Percentiles rank a stretch among this genome's conserved stretches.
Evolutionary conservation across 1,140 invertebrate species (phyloP).

Genomic region (Drosophila ananassae): DNA sequence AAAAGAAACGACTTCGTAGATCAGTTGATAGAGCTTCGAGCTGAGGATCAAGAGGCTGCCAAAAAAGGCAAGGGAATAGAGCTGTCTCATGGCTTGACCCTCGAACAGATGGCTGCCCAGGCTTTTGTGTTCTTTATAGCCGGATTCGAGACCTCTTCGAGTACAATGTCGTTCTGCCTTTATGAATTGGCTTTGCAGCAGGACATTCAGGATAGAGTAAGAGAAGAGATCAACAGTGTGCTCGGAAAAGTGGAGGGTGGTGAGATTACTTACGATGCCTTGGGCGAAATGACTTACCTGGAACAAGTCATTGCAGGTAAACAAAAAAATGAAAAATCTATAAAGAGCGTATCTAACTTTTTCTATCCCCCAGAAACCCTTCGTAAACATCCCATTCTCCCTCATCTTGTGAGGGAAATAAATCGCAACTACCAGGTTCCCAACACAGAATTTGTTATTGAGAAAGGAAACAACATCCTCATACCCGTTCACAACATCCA

Average conservation of each 20-base stretch:
- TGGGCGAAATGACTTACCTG: constrained; percentile 76
- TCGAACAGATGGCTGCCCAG: constrained; percentile 78
- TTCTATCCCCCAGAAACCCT: constrained; percentile 69
- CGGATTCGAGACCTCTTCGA: constrained; percentile 78
- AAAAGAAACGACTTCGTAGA: constrained; percentile 84
- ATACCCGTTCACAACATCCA: constrained; percentile 87
- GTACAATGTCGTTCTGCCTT: constrained; percentile 84
- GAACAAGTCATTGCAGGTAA: constrained; percentile 80
- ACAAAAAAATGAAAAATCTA: constrained; percentile 1
- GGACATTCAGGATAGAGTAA: constrained; percentile 84
- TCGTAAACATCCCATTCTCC: constrained; percentile 85
- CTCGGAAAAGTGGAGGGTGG: constrained; percentile 38
- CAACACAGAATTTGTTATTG: constrained; percentile 82
- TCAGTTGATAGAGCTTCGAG: constrained; percentile 75
- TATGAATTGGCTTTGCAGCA: constrained; percentile 83
- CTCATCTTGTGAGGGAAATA: constrained; percentile 83
- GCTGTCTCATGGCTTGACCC: constrained; percentile 49
- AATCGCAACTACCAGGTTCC: constrained; percentile 85
- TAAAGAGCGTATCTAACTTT: neutral
- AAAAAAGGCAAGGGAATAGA: constrained; percentile 49
- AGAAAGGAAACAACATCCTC: constrained; percentile 85
- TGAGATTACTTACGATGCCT: constrained; percentile 73
- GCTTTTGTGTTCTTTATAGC: constrained; percentile 77
- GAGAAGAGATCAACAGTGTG: constrained; percentile 84
- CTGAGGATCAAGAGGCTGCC: constrained; percentile 47